A percentile compares a stretch with the other conserved stretches of the same genome.
Evolutionary conservation across 2,888 invertebrate species (phyloP).

Genomic region (Lacanobia oleracea): DNA sequence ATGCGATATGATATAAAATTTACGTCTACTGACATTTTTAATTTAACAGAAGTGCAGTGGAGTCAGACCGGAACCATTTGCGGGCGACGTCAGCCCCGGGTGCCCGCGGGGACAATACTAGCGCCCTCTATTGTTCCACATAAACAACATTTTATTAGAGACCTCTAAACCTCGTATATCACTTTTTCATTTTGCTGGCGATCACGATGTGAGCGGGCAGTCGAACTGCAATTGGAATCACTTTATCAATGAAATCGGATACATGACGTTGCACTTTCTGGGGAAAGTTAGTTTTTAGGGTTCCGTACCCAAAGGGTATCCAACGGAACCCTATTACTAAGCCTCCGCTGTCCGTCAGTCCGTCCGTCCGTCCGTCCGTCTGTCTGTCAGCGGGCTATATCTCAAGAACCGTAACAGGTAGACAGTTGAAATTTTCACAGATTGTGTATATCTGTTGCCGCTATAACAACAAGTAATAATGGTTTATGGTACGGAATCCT

Average conservation of each 20-base stretch:
- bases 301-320: too few species aligned
- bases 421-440: too few species aligned
- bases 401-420: too few species aligned
- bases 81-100: constrained; percentile 66
- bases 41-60: constrained; percentile 60
- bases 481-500: too few species aligned
- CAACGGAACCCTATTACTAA: too few species aligned
- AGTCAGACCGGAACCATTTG: constrained; percentile 67
- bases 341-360: too few species aligned
- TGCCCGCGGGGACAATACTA: constrained; percentile 70
- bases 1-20: constrained; percentile 52
- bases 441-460: too few species aligned
- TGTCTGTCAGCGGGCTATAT: too few species aligned
- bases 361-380: too few species aligned
- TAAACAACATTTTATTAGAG: constrained; percentile 82
- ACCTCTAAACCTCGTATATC: constrained; percentile 67
- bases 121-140: constrained; percentile 77
- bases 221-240: constrained; percentile 37
- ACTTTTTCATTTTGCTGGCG: constrained; percentile 61
- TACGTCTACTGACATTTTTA: constrained; percentile 59
- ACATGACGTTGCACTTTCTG: neutral
- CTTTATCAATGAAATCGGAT: constrained; percentile 39
- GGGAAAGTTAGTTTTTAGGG: neutral
- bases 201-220: constrained; percentile 26
- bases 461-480: too few species aligned